These are phyloP conservation scores for Cervus canadensis DNA, from an alignment of 2,113 vertebrate genomes.

Conservation along the genomic window DNA sequence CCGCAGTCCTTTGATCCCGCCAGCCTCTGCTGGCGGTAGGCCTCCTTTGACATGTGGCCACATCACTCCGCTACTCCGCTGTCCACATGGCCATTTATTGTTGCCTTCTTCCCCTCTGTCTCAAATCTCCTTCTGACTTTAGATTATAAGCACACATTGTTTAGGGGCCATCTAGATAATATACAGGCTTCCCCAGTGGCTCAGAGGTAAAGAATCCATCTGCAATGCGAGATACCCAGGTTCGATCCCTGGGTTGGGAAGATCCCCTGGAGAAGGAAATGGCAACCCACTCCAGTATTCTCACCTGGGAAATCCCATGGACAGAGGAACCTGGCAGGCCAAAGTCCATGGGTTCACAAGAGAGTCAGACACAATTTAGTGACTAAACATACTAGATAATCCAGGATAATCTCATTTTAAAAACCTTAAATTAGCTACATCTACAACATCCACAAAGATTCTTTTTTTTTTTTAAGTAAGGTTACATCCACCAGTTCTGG, in stretches of 20 bases:
- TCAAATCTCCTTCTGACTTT: neutral
- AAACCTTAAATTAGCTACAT: neutral
- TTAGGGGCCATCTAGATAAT: neutral
- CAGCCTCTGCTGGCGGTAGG: neutral
- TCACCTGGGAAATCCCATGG: neutral
- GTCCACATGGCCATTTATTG: neutral
- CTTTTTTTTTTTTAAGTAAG: neutral
- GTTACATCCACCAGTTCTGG: neutral
- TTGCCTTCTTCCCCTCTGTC: neutral
- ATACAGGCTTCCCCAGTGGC: neutral
- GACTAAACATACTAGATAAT: neutral
- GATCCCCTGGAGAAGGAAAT: neutral
- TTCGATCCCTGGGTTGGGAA: neutral
- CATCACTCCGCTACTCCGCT: accelerated
- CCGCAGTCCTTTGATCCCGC: accelerated
- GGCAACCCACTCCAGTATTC: neutral
- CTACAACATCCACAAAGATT: neutral
- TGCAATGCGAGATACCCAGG: neutral
- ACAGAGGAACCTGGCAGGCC: neutral
- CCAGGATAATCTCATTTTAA: neutral
- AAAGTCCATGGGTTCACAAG: neutral
- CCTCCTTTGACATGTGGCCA: accelerated
- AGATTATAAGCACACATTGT: neutral
- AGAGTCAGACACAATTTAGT: neutral
- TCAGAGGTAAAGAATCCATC: neutral